A percentile compares a stretch with the other conserved stretches of the same genome.
phyloP scores from a whole-genome alignment of 2,888 invertebrate genomes.

The Tillus elongatus region DNA sequence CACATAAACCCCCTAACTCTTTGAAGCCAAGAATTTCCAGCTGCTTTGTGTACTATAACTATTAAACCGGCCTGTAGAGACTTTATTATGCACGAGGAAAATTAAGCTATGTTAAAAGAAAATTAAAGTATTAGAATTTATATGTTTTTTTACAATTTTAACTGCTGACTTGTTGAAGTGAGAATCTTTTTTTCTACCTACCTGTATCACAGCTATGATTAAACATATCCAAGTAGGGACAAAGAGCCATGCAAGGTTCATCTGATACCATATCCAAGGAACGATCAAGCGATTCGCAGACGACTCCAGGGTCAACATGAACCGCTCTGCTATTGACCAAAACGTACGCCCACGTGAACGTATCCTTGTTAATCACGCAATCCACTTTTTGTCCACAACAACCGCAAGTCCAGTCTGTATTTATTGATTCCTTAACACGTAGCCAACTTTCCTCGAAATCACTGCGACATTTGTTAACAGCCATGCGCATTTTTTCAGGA shows the following conservation, averaged over 20 bases:
- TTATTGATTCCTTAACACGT: constrained; percentile 43
- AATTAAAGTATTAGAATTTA: too few relatives aligned
- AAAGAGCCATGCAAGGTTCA: constrained; percentile 62
- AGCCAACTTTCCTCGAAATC: constrained; percentile 40
- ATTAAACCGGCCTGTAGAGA: background rate
- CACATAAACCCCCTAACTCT: too few relatives aligned
- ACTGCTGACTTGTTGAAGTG: too few relatives aligned
- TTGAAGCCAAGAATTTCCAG: too few relatives aligned
- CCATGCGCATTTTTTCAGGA: constrained; percentile 48
- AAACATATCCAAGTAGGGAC: constrained; percentile 83
- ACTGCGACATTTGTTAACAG: constrained; percentile 46
- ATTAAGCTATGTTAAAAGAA: too few relatives aligned
- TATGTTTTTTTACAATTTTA: too few relatives aligned
- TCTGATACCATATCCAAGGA: constrained; percentile 44
- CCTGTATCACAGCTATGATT: too few relatives aligned
- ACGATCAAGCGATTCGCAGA: constrained; percentile 35
- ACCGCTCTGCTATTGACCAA: constrained; percentile 80
- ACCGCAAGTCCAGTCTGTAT: constrained; percentile 36
- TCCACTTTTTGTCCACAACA: constrained; percentile 40
- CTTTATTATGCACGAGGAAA: too few relatives aligned
- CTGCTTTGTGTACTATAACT: too few relatives aligned
- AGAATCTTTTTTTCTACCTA: too few relatives aligned
- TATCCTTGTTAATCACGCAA: constrained; percentile 46
- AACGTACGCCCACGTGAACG: constrained; percentile 73
- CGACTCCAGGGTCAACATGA: constrained; percentile 53